A percentile compares a stretch with the other conserved stretches of the same genome.
These are phyloP conservation scores for Chalcis sispes DNA, from an alignment of 2,888 invertebrate species.

Conservation along the genomic window DNA sequence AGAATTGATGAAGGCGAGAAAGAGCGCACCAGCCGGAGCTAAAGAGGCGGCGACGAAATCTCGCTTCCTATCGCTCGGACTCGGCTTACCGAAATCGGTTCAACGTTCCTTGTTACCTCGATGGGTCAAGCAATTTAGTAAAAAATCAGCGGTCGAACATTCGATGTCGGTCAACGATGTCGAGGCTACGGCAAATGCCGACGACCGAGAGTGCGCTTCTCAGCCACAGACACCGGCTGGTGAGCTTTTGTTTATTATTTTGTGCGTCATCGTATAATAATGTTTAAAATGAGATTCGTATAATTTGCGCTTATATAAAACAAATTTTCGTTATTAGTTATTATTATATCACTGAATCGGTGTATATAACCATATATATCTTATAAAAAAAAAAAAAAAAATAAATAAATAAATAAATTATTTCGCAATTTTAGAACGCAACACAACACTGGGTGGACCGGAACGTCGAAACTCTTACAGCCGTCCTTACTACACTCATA, in stretches of 20 bases:
- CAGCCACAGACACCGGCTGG: constrained; percentile 58
- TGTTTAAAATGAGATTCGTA: background rate
- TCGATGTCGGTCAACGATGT: constrained; percentile 64
- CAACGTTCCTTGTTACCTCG: constrained; percentile 66
- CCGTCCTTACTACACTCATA: constrained; percentile 70
- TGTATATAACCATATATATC: background rate
- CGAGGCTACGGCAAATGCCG: constrained; percentile 41
- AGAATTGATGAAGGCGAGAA: constrained; percentile 73
- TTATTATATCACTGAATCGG: no score
- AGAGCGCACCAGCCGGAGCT: constrained; percentile 54
- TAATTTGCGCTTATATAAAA: no score
- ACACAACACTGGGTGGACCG: constrained; percentile 12
- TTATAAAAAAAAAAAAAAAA: background rate
- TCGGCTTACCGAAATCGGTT: constrained; percentile 65
- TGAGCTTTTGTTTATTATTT: no score
- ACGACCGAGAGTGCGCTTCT: constrained; percentile 59
- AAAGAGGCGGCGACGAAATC: constrained; percentile 60
- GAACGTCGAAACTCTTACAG: constrained; percentile 63
- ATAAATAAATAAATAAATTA: background rate
- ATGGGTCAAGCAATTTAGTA: constrained; percentile 64
- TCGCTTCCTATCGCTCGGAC: constrained; percentile 66
- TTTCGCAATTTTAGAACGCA: constrained; percentile 26
- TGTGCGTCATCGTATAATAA: no score
- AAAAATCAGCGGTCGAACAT: constrained; percentile 38
- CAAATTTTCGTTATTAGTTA: no score